Percentiles rank a stretch among this genome's conserved stretches.
Evolutionary conservation across 2,113 vertebrate genomes (phyloP).

Genomic region (rabbit (Oryctolagus cuniculus)): mOryCun1.1 NC_091453.1:16881001-16881500

Average conservation of each 20-base stretch:
- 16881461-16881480: slow-evolving; percentile 65
- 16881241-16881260: not conserved
- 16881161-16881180: too few relatives aligned
- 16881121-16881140: too few relatives aligned
- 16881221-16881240: not conserved
- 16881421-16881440: slow-evolving; percentile 54
- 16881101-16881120: too few relatives aligned
- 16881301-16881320: slow-evolving; percentile 34
- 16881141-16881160: too few relatives aligned
- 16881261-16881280: not conserved
- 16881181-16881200: too few relatives aligned
- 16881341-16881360: slow-evolving; percentile 52
- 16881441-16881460: slow-evolving; percentile 59
- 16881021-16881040: too few relatives aligned
- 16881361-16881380: slow-evolving; percentile 49
- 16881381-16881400: slow-evolving; percentile 45
- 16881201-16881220: not conserved
- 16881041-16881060: too few relatives aligned
- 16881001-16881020: too few relatives aligned
- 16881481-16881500: slow-evolving; percentile 72
- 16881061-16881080: too few relatives aligned
- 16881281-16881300: slow-evolving; percentile 42
- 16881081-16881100: too few relatives aligned
- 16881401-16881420: slow-evolving; percentile 70
- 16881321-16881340: slow-evolving; percentile 45